These are phyloP conservation scores for Ridgeia piscesae DNA, from an alignment of 1,140 invertebrate species.

Conservation along the genomic window DNA sequence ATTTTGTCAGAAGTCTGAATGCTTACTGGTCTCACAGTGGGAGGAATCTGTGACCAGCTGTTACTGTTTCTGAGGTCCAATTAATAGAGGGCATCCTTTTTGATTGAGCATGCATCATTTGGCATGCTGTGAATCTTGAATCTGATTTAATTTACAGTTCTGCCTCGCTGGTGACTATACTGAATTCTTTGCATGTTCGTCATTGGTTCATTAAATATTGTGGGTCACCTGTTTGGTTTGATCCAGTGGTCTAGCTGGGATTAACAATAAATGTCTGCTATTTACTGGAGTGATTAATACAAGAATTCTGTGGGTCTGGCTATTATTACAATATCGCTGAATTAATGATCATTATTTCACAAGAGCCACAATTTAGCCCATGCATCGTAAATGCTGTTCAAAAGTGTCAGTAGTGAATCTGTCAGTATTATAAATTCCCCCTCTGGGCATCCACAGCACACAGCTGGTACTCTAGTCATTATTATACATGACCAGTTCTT, in stretches of 20 bases:
- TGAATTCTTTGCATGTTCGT: background rate
- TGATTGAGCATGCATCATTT: background rate
- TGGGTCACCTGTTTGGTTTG: background rate
- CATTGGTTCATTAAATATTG: background rate
- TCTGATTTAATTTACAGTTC: background rate
- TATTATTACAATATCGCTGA: background rate
- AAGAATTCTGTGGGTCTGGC: background rate
- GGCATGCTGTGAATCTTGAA: background rate
- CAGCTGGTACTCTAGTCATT: background rate
- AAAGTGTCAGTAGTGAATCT: too few relatives aligned
- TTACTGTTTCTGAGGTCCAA: background rate
- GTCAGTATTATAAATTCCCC: background rate
- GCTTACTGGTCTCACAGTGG: background rate
- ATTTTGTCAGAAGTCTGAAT: background rate
- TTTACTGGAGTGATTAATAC: background rate
- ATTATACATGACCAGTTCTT: slow-evolving; percentile 1
- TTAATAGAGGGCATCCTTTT: background rate
- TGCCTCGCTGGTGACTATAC: background rate
- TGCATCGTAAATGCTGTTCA: background rate
- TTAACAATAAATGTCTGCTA: background rate
- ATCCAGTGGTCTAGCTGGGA: background rate
- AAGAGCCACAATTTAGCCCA: background rate
- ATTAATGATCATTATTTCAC: background rate
- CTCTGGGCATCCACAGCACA: background rate
- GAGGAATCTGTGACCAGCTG: background rate